Percentiles rank a stretch among this genome's conserved stretches.
Conservation (phyloP, 2,113 vertebrate genomes). For the Calyptomena viridis region DNA sequence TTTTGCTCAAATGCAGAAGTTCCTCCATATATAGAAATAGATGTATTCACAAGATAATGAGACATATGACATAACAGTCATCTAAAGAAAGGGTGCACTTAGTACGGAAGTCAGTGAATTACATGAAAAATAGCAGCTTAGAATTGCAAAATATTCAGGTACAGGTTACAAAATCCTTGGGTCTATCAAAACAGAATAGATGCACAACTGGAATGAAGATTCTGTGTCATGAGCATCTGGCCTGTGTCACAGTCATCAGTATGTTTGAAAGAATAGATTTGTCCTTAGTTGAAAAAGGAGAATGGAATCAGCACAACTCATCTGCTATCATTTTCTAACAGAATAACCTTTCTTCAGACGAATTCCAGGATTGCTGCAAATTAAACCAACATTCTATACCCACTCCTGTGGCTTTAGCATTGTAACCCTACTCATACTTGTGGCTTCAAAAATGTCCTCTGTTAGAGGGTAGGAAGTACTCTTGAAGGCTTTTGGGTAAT, state of each 20-base stretch:
- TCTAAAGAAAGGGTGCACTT: neutral
- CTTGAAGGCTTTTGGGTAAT: neutral
- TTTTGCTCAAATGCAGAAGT: neutral
- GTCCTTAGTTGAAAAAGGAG: neutral
- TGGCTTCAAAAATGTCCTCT: neutral
- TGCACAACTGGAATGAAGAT: neutral
- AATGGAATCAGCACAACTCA: neutral
- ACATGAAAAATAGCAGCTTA: neutral
- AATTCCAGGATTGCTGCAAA: neutral
- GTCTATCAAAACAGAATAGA: neutral
- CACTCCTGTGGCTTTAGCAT: neutral
- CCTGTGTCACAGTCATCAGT: neutral
- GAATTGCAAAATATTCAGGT: neutral
- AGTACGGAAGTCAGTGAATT: neutral
- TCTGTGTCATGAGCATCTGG: neutral
- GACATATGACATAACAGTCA: neutral
- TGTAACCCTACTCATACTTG: neutral
- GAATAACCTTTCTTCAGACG: neutral
- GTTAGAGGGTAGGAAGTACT: neutral
- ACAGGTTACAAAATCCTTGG: neutral
- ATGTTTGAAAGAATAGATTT: neutral
- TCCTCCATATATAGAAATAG: neutral
- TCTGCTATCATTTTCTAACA: neutral
- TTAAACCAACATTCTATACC: neutral
- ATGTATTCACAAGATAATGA: neutral